phyloP scores from a whole-genome alignment of 2,888 invertebrate species.

The Drymonia ruficornis region DNA sequence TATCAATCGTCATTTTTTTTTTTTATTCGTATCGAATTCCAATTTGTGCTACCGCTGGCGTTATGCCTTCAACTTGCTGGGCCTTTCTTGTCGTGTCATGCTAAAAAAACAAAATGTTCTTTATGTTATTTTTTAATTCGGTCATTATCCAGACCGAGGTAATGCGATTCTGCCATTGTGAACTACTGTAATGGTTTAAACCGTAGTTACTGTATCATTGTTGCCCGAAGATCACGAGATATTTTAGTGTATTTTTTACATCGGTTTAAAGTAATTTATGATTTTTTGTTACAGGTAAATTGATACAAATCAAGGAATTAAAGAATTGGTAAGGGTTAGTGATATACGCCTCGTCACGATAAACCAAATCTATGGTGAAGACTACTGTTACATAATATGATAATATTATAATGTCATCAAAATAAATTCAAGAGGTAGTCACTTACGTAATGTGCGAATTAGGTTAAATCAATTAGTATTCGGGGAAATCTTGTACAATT shows the following conservation, averaged over 20 bases:
- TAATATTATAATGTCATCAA: too few species aligned
- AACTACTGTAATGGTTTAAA: neutral
- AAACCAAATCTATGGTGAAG: too few species aligned
- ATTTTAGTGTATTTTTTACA: neutral
- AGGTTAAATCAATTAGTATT: too few species aligned
- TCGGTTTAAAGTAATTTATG: neutral
- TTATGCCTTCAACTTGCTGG: neutral
- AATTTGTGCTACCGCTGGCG: neutral
- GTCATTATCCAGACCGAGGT: neutral
- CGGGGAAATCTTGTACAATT: too few species aligned
- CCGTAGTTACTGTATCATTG: constrained; percentile 2
- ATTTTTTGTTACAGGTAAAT: neutral
- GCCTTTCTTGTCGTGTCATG: neutral
- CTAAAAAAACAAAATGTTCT: neutral
- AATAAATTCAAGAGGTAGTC: too few species aligned
- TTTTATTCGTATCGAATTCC: neutral
- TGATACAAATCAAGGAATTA: neutral
- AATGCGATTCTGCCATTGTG: neutral
- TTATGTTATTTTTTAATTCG: constrained; percentile 2
- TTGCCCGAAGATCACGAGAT: neutral
- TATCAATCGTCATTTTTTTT: neutral
- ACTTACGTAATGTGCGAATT: too few species aligned
- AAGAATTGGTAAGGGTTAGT: neutral
- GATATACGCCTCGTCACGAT: neutral
- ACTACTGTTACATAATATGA: too few species aligned